A percentile compares a stretch with the other conserved stretches of the same genome.
These are phyloP conservation scores for Arrhopalites spinosus DNA, from an alignment of 2,888 invertebrate species.

Conservation along the genomic window DNA sequence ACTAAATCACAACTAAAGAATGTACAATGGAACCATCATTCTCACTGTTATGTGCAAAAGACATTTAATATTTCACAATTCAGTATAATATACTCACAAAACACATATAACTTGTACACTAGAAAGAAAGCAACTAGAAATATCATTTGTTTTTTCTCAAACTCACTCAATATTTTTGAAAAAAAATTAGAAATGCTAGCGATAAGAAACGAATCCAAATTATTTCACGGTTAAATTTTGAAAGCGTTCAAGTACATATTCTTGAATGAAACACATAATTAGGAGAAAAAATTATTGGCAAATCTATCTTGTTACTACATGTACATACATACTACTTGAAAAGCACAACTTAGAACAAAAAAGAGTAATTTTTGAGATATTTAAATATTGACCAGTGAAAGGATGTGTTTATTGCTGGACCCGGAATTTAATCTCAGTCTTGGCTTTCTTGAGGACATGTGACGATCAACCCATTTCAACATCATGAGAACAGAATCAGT, in stretches of 20 bases:
- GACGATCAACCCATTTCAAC: slow-evolving; percentile 86
- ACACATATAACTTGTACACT: too few relatives aligned
- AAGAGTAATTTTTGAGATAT: neutral
- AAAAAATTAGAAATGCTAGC: too few relatives aligned
- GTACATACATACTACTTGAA: neutral
- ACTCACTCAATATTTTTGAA: too few relatives aligned
- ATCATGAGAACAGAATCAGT: slow-evolving; percentile 87
- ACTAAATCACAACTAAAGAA: too few relatives aligned
- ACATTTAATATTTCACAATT: too few relatives aligned
- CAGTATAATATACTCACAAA: too few relatives aligned
- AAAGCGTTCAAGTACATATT: neutral
- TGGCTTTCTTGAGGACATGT: slow-evolving; percentile 78
- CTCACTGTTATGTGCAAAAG: too few relatives aligned
- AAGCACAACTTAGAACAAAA: slow-evolving; percentile 2
- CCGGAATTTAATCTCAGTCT: slow-evolving; percentile 56
- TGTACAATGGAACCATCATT: too few relatives aligned
- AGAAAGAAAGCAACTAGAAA: too few relatives aligned
- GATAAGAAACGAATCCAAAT: too few relatives aligned
- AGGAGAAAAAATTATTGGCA: neutral
- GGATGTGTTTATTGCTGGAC: slow-evolving; percentile 45
- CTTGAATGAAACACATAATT: neutral
- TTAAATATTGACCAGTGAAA: slow-evolving; percentile 50
- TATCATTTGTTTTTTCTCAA: too few relatives aligned
- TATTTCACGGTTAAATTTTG: neutral
- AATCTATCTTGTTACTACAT: neutral